Base-by-base conservation (phyloP, 2,113 vertebrate genomes). In the Microtus oregoni region DNA sequence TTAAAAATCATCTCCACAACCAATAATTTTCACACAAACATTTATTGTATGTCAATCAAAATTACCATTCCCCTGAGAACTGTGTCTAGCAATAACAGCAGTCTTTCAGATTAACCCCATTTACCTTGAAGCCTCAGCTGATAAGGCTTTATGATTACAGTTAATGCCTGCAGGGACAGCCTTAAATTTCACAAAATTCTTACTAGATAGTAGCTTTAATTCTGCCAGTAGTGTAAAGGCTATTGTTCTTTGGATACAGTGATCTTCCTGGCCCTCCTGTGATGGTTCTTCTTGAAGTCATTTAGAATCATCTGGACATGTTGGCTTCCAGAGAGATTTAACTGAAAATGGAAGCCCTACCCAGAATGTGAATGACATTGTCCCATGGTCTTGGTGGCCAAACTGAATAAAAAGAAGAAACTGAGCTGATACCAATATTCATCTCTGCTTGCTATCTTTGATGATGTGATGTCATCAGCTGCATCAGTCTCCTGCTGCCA, bases 131-230 rank as follows among this genome's bases (percentile, higher is more conserved):
- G n/a, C 7, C 85, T 95, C 7, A 72, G 1, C 17, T 24, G 28
- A 81, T 76, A 32, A 28, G 30, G 12, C 24, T 79, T 63, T 72
- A 38, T 50, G 83, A 76, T 26, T 85, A 52, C 52, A n/a, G 81
- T 68, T 70, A 70, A 47, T 92, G 63, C 72, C 81, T 89, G 15
- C 32, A 85, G 8, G 20, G 19, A 38, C 3, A 63, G 44, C 1
- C n/a, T 92, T 95, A 24, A 10, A 94, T 77, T 96, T 92, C 77
- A 55, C 11, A 89, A 92, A 72, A 52, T 47, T 79, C 83, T n/a
- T 79, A 1, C 85, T 95, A 38, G 13, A 68, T 52, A 55, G 35
- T 58, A 90, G 7, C 17, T 68, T 12, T 92, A 5, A 92, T 95
- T 41, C 32, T 86, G 26, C 12, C 7, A 78, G 7, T 61, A 72